A percentile compares a stretch with the other conserved stretches of the same genome.
Conservation (phyloP, 2,888 invertebrate species). For the Beris chalybata region DNA sequence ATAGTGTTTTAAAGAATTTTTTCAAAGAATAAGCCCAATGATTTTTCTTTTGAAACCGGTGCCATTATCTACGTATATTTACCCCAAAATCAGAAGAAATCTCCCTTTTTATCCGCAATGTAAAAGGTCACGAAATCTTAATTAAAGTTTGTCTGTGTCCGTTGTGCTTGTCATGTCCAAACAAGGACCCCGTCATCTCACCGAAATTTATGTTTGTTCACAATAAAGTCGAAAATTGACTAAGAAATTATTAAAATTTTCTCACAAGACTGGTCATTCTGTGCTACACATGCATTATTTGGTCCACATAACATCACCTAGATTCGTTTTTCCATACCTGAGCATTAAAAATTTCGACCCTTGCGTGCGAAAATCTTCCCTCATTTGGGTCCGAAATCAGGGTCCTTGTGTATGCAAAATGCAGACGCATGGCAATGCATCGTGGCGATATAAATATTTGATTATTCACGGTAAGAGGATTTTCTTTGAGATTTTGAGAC, state of each 20-base stretch:
- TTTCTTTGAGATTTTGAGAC: constrained; percentile 31
- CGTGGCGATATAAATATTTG: constrained; percentile 37
- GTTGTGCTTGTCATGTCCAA: neutral
- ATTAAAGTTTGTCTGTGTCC: constrained; percentile 6
- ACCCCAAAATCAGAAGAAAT: too few species aligned
- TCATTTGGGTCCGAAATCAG: neutral
- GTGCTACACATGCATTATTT: neutral
- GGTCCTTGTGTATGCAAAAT: constrained; percentile 24
- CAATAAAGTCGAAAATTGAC: too few species aligned
- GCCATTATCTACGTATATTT: too few species aligned
- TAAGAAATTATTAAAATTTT: constrained; percentile 21
- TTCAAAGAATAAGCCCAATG: too few species aligned
- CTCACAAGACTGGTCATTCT: constrained; percentile 28
- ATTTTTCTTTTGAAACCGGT: too few species aligned
- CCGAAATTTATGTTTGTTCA: too few species aligned
- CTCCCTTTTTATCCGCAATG: neutral
- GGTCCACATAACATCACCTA: neutral
- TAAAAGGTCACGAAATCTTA: constrained; percentile 18
- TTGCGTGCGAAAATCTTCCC: constrained; percentile 32
- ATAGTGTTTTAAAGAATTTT: too few species aligned
- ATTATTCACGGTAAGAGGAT: constrained; percentile 39
- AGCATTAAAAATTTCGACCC: neutral
- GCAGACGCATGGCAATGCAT: constrained; percentile 31
- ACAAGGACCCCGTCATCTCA: neutral
- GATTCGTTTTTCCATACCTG: constrained; percentile 1